phyloP scores from a whole-genome alignment of 1,140 invertebrate species.

The Onthophagus taurus region DNA sequence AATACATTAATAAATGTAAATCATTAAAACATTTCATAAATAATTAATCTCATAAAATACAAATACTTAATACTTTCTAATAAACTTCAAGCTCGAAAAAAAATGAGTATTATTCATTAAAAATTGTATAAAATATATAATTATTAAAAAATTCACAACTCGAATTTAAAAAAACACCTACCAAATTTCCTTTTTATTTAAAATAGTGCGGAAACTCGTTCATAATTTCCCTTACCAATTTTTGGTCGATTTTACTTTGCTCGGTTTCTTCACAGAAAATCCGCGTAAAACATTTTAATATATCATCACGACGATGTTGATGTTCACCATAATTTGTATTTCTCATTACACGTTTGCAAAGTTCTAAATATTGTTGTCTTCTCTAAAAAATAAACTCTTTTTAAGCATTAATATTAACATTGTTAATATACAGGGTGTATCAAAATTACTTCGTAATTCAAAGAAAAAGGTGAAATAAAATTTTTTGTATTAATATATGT shows the following conservation, averaged over 20 bases:
- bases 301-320: slow-evolving; percentile 62
- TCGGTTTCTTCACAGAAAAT: slow-evolving; percentile 75
- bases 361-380: slow-evolving; percentile 62
- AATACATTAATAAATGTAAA: no score
- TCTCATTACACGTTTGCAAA: slow-evolving; percentile 65
- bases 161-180: no score
- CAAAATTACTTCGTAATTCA: no score
- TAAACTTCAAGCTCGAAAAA: not conserved
- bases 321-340: slow-evolving; percentile 68
- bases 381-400: slow-evolving; percentile 53
- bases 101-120: not conserved
- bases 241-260: slow-evolving; percentile 60
- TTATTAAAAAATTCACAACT: not conserved
- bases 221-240: slow-evolving; percentile 65
- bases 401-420: no score
- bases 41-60: no score
- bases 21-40: no score
- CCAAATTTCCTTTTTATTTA: slow-evolving; percentile 46
- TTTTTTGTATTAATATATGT: no score
- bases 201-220: slow-evolving; percentile 79
- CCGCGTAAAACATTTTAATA: slow-evolving; percentile 69
- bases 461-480: no score
- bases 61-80: no score
- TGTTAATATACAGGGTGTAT: no score
- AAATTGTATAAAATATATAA: not conserved